A percentile compares a stretch with the other conserved stretches of the same genome.
Conservation (phyloP, 1,140 invertebrate species). For the Pogonomyrmex barbatus region DNA sequence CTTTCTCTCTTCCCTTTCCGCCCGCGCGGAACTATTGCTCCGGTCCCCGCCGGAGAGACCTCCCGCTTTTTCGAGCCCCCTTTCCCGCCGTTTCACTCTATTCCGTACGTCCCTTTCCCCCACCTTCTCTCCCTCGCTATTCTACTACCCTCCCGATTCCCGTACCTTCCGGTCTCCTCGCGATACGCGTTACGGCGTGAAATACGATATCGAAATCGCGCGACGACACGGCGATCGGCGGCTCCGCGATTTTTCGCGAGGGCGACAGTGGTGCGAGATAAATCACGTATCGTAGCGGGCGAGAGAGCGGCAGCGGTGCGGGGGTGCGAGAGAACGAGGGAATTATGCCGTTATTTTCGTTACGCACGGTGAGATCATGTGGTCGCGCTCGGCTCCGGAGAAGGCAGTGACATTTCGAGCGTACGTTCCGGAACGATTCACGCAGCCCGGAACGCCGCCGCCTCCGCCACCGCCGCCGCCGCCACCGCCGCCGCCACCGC, state of each 20-base stretch:
- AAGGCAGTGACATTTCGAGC: conserved; percentile 59
- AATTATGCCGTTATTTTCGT: conserved; percentile 6
- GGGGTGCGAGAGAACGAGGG: not conserved
- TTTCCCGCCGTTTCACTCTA: conserved; percentile 20
- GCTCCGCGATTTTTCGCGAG: conserved; percentile 40
- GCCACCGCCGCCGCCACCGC: not conserved
- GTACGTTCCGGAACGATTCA: conserved; percentile 34
- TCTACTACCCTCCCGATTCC: conserved; percentile 48
- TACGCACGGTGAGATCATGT: conserved; percentile 40
- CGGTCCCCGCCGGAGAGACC: not conserved
- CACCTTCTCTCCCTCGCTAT: not conserved
- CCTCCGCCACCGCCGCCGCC: not conserved
- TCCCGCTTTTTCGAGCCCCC: not conserved
- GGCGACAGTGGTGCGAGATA: conserved; percentile 29
- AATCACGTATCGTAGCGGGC: conserved; percentile 46
- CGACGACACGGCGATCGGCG: conserved; percentile 64
- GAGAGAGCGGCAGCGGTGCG: not conserved
- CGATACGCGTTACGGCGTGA: conserved; percentile 68
- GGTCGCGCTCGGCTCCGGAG: conserved; percentile 25
- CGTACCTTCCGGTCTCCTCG: conserved; percentile 63
- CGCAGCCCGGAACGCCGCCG: conserved; percentile 28
- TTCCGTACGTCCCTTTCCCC: not conserved
- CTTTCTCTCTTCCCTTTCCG: conserved; percentile 58
- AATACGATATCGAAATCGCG: conserved; percentile 54
- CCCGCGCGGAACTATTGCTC: conserved; percentile 2